Conservation (phyloP, 2,113 vertebrate species). For the Danionella cerebrum region DNA sequence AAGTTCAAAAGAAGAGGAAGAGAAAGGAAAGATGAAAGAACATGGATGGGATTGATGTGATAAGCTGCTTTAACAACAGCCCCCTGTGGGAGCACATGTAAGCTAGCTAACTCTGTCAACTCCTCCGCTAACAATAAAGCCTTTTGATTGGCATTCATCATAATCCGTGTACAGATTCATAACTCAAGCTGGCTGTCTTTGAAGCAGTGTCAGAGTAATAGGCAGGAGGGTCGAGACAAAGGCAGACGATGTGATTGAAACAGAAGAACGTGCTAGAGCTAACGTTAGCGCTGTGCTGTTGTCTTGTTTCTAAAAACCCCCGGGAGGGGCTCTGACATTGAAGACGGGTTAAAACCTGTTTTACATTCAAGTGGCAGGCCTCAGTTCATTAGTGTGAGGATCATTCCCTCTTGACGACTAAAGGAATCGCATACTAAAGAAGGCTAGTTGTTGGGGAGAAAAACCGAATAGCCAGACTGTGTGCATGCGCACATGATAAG, state of each 20-base stretch:
- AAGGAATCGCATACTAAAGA: constrained; percentile 76
- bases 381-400: constrained; percentile 76
- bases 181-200: constrained; percentile 24
- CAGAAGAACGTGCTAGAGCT: constrained; percentile 22
- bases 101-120: constrained; percentile 23
- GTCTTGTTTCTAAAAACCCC: constrained; percentile 66
- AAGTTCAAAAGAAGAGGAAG: constrained; percentile 8
- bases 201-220: constrained; percentile 37
- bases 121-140: constrained; percentile 10
- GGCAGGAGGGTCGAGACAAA: constrained; percentile 38
- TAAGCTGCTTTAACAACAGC: constrained; percentile 8
- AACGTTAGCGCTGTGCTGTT: constrained; percentile 33
- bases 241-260: constrained; percentile 40
- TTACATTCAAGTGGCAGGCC: constrained; percentile 76
- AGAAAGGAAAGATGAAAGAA: constrained; percentile 12
- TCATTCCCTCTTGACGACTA: constrained; percentile 74
- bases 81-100: constrained; percentile 17
- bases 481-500: constrained; percentile 21
- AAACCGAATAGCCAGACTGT: constrained; percentile 44
- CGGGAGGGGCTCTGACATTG: constrained; percentile 75
- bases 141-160: constrained; percentile 19
- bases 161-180: constrained; percentile 36
- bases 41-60: constrained; percentile 17
- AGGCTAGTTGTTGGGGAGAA: constrained; percentile 73
- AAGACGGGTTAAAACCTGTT: constrained; percentile 77